Evolutionary conservation across 2,888 invertebrate species (phyloP), one percentile per base, ranked within the genome.

Genomic region (Synanthedon andrenaeformis): DNA sequence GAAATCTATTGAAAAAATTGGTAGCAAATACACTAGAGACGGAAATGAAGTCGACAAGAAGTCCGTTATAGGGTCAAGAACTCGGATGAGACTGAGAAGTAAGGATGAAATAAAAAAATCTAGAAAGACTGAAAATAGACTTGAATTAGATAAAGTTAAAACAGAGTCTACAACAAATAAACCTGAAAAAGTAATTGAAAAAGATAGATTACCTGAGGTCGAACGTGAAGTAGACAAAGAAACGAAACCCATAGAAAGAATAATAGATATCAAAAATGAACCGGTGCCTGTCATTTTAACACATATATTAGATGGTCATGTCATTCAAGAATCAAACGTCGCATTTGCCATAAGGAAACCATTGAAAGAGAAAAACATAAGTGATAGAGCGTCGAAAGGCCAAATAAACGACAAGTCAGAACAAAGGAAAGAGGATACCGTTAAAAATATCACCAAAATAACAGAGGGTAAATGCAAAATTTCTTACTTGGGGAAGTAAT

Each of bases 241-340:
- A 14, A 45, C 13, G 14, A 45, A 45, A n/a, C 45, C 13, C 1
- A 13, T 45, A 45, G 11, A 45, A 45, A 8, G 8, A 45, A 14
- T 13, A 14, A 4, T 5, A 10, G 35, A 23, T 11, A 12, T 11
- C 42, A 54, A 51, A 62, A 62, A 51, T 60, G 67, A 52, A 68
- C 61, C 52, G 70, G 61, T 59, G 70, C 70, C 54, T 76, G 63
- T 55, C 41, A 64, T 73, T 57, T 61, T 86, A 1, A 87, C 86
- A 0, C 87, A 87, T 52, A 86, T 87, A 1, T 61, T 87, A 8
- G 86, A 86, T 53, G 86, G 86, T 23, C 81, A 77, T 55, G 83
- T 87, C 1, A 86, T 87, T 55, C 87, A 87, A 58, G 87, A 87
- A 58, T 86, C 87, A 0, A 86, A 82, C 60, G 67, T 80, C 2